Evolutionary conservation across 2,797 vertebrate species (phyloP).

Genomic region (Sebastes hopkinsi): DNA sequence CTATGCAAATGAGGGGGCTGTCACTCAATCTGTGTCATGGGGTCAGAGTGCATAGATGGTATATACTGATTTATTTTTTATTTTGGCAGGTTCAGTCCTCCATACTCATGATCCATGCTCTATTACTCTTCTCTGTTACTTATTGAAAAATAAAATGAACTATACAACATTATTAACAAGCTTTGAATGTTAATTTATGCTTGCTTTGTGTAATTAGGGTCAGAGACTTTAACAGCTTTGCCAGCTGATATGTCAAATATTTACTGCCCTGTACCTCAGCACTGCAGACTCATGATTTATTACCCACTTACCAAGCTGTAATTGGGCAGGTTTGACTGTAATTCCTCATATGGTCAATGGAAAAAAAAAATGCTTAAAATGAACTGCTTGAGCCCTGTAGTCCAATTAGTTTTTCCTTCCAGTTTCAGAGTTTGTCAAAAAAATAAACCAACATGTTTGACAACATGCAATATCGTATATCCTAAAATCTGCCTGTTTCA

Average conservation of each 20-base stretch:
- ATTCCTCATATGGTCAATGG: slow-evolving; percentile 7
- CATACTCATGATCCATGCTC: neutral
- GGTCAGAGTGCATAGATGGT: no score
- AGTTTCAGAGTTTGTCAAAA: neutral
- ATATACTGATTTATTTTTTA: no score
- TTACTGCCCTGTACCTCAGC: slow-evolving; percentile 52
- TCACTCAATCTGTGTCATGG: neutral
- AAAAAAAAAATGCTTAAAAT: slow-evolving; percentile 13
- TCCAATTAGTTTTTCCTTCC: neutral
- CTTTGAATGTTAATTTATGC: slow-evolving; percentile 35
- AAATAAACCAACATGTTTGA: neutral
- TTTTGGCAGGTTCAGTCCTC: no score
- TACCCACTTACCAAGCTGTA: slow-evolving; percentile 21
- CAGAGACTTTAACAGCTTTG: slow-evolving; percentile 43
- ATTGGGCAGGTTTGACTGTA: slow-evolving; percentile 42
- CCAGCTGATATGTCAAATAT: slow-evolving; percentile 50
- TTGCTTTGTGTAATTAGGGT: slow-evolving; percentile 45
- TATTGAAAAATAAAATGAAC: slow-evolving; percentile 20
- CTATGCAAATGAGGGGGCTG: neutral
- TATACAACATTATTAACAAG: slow-evolving; percentile 20
- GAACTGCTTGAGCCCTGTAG: neutral
- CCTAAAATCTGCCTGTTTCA: neutral
- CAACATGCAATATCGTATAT: neutral
- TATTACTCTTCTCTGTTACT: neutral
- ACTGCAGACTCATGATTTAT: slow-evolving; percentile 44